Conservation (phyloP, 1,140 invertebrate species). For the Drosophila arizonae region DNA sequence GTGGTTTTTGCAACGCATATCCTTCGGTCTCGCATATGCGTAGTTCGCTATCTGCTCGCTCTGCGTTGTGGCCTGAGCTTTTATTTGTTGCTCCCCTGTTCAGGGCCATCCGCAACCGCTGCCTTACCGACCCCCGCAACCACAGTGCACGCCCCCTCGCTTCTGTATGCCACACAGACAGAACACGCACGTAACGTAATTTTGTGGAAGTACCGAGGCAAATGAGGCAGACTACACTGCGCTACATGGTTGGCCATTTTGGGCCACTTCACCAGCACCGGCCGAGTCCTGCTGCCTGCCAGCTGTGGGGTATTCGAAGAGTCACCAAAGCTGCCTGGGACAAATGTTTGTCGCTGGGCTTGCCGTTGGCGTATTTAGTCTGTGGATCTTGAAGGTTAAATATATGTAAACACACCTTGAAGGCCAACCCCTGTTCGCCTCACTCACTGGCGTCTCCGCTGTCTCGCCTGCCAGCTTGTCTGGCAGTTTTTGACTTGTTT, state of each 20-base stretch:
- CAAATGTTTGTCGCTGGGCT: conserved; percentile 51
- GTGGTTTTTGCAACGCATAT: conserved; percentile 58
- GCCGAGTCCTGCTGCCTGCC: neutral
- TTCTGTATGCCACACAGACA: conserved; percentile 44
- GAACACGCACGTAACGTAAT: conserved; percentile 52
- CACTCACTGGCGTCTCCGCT: neutral
- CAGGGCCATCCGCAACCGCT: neutral
- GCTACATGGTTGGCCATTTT: conserved; percentile 30
- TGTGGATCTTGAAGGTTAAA: conserved; percentile 78
- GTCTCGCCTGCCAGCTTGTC: conserved; percentile 64
- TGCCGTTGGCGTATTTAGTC: conserved; percentile 68
- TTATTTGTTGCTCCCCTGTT: conserved; percentile 54
- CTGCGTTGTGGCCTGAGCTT: conserved; percentile 73
- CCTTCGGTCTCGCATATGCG: conserved; percentile 61
- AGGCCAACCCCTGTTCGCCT: conserved; percentile 30
- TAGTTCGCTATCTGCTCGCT: conserved; percentile 72
- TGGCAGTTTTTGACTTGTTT: conserved; percentile 79
- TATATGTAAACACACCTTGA: conserved; percentile 78
- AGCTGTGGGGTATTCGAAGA: conserved; percentile 39
- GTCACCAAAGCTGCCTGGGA: conserved; percentile 13
- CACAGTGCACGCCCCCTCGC: conserved; percentile 4
- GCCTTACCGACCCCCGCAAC: conserved; percentile 19
- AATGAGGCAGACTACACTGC: conserved; percentile 49
- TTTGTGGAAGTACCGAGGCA: conserved; percentile 60
- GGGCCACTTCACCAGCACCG: neutral